phyloP scores from a whole-genome alignment of 2,888 invertebrate genomes.

The Drosophila conformis region DNA sequence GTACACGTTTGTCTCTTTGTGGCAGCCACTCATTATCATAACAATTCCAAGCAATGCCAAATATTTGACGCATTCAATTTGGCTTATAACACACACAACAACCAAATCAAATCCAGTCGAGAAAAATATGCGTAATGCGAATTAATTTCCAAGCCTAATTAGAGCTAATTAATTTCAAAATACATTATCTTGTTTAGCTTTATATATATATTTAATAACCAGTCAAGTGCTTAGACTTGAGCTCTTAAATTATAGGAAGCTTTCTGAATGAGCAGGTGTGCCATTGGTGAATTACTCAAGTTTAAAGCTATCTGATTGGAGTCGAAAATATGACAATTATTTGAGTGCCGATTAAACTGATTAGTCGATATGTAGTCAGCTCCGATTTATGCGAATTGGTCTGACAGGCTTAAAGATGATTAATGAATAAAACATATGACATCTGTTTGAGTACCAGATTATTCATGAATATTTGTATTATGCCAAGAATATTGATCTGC shows the following conservation, averaged over 20 bases:
- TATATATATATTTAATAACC: background rate
- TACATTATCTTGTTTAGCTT: background rate
- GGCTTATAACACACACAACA: background rate
- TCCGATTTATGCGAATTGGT: background rate
- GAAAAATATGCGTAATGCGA: slow-evolving; percentile 20
- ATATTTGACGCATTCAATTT: slow-evolving; percentile 36
- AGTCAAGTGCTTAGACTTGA: no score
- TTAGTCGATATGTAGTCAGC: background rate
- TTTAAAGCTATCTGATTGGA: background rate
- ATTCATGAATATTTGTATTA: background rate
- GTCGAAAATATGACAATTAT: background rate
- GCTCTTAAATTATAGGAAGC: no score
- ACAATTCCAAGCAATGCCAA: slow-evolving; percentile 46
- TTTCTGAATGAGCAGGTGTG: background rate
- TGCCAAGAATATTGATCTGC: background rate
- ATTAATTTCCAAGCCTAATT: slow-evolving; percentile 17
- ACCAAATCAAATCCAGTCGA: slow-evolving; percentile 12
- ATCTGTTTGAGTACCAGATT: background rate
- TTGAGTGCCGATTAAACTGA: background rate
- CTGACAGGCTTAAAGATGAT: background rate
- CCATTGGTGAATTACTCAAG: background rate
- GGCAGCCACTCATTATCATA: slow-evolving; percentile 36
- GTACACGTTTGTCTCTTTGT: slow-evolving; percentile 6
- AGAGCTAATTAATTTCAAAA: slow-evolving; percentile 1
- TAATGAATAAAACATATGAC: background rate